Evolutionary conservation across 2,888 invertebrate species (phyloP).

Genomic region (Patella ulyssiponensis): DNA sequence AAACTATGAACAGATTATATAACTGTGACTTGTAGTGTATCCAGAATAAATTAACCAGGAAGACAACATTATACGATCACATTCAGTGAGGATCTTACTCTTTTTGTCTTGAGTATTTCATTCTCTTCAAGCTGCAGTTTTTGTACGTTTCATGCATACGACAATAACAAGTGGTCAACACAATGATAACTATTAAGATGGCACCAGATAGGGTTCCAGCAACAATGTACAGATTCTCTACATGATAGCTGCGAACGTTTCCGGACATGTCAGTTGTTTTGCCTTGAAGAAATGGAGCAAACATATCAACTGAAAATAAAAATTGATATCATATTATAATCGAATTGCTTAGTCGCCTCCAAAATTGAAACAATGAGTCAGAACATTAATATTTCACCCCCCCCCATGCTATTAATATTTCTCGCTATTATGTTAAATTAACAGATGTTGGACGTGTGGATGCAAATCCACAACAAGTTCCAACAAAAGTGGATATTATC

Average conservation of each 20-base stretch:
- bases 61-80: neutral
- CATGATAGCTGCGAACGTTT: conserved; percentile 61
- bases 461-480: no score
- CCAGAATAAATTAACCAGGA: no score
- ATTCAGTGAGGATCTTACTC: conserved; percentile 30
- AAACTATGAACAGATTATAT: no score
- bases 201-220: conserved; percentile 84
- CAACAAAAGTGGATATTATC: no score
- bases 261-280: conserved; percentile 33
- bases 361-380: no score
- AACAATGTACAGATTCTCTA: conserved; percentile 85
- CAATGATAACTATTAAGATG: conserved; percentile 82
- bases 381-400: no score
- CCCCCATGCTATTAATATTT: no score
- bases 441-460: no score
- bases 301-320: conserved; percentile 51
- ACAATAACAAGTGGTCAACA: conserved; percentile 85
- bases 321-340: no score
- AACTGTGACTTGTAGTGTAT: no score
- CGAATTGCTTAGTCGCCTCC: no score
- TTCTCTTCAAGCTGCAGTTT: conserved; percentile 24
- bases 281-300: conserved; percentile 51
- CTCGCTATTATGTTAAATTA: no score
- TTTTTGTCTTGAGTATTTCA: conserved; percentile 33
- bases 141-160: conserved; percentile 81